These are phyloP conservation scores for Neolamprologus ventralis DNA, from an alignment of 2,113 vertebrate genomes.

Conservation along the genomic window DNA sequence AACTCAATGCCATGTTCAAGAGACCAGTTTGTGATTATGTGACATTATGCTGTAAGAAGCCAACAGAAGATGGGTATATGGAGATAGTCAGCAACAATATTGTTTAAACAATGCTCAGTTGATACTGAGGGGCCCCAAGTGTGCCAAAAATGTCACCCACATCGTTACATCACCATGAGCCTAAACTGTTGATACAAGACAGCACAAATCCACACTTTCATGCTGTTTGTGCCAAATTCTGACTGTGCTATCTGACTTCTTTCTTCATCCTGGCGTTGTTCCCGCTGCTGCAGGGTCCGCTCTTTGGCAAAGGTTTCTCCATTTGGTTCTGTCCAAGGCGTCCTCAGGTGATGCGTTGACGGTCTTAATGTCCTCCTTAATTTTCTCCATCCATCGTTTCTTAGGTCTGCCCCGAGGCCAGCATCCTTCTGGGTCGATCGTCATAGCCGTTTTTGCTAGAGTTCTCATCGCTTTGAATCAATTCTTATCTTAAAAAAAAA, in stretches of 20 bases:
- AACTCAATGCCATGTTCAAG: not conserved
- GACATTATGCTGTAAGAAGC: not conserved
- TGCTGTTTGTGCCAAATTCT: not conserved
- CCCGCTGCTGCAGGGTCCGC: not conserved
- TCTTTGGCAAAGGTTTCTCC: not conserved
- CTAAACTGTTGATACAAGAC: not conserved
- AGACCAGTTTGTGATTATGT: not conserved
- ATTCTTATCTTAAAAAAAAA: too few relatives aligned
- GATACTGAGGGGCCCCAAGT: not conserved
- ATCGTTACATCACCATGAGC: not conserved
- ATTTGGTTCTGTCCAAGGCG: not conserved
- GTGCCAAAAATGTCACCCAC: not conserved
- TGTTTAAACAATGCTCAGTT: not conserved
- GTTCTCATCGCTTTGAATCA: not conserved
- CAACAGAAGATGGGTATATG: not conserved
- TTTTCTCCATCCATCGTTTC: not conserved
- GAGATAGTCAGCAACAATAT: not conserved
- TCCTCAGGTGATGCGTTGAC: not conserved
- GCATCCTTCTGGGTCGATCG: accelerated
- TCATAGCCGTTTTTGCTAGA: not conserved
- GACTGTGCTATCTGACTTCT: not conserved
- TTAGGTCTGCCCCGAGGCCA: accelerated
- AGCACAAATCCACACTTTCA: not conserved
- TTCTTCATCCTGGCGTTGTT: not conserved
- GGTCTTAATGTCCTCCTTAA: not conserved